Conservation (phyloP, 2,113 vertebrate species). For the Potamarius usumacintae region DNA sequence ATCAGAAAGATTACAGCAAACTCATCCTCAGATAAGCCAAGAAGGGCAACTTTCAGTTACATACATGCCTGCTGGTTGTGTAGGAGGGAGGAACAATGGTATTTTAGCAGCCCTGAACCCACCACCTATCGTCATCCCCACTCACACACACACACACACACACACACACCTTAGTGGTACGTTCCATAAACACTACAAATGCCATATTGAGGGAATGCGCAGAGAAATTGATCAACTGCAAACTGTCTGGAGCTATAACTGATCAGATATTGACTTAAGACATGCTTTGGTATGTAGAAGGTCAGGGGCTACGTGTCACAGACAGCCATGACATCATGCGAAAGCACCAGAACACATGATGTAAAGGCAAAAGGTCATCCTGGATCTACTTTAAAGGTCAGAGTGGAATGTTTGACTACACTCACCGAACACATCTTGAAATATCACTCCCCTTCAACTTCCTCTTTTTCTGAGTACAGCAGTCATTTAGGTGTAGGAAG, state of each 20-base stretch:
- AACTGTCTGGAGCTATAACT: slow-evolving; percentile 24
- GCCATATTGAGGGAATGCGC: slow-evolving; percentile 40
- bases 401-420: slow-evolving; percentile 35
- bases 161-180: slow-evolving; percentile 12
- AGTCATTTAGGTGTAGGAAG: background rate
- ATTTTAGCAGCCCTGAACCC: slow-evolving; percentile 6
- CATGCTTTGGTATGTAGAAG: slow-evolving; percentile 21
- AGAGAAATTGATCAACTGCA: slow-evolving; percentile 39
- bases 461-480: slow-evolving; percentile 7
- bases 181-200: slow-evolving; percentile 44
- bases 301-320: slow-evolving; percentile 32
- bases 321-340: slow-evolving; percentile 41
- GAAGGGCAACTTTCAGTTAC: background rate
- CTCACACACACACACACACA: slow-evolving; percentile 1
- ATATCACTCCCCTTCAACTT: slow-evolving; percentile 20
- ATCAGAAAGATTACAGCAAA: background rate
- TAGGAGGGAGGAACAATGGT: background rate
- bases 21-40: background rate
- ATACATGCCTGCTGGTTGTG: background rate
- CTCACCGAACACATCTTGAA: slow-evolving; percentile 33
- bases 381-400: slow-evolving; percentile 49
- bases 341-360: slow-evolving; percentile 34
- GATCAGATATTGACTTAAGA: slow-evolving; percentile 39
- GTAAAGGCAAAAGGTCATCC: slow-evolving; percentile 49
- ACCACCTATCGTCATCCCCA: background rate